These are phyloP conservation scores for Drosophila repleta DNA, from an alignment of 1,140 invertebrate species.

Conservation along the genomic window DNA sequence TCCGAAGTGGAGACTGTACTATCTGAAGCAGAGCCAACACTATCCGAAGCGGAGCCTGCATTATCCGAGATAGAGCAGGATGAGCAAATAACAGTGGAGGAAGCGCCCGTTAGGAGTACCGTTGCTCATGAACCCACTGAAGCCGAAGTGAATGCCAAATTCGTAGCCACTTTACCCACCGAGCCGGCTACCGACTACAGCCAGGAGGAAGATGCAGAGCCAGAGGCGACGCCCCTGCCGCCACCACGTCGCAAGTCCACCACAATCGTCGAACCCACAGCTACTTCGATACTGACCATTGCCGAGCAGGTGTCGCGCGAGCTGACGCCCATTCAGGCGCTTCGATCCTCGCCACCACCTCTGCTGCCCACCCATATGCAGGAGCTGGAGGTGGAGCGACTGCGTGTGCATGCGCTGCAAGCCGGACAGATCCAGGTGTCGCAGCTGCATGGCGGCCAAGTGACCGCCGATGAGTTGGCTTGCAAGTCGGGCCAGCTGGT, in stretches of 20 bases:
- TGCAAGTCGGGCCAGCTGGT: constrained; percentile 86
- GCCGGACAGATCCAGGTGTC: constrained; percentile 91
- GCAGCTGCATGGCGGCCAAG: constrained; percentile 89
- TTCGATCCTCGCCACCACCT: constrained; percentile 42
- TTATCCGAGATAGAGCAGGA: constrained; percentile 39
- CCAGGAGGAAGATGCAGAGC: constrained; percentile 34
- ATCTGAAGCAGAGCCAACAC: constrained; percentile 23
- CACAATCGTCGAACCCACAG: constrained; percentile 55
- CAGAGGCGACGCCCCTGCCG: constrained; percentile 53
- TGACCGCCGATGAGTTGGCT: constrained; percentile 86
- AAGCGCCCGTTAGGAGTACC: constrained; percentile 25
- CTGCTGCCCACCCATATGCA: constrained; percentile 83
- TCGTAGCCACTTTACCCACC: constrained; percentile 58
- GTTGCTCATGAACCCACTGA: constrained; percentile 55
- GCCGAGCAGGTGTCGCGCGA: constrained; percentile 54
- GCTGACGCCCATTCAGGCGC: constrained; percentile 56
- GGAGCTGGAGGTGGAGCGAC: constrained; percentile 90
- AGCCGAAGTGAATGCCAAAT: constrained; percentile 55
- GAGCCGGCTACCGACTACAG: constrained; percentile 46
- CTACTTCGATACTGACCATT: constrained; percentile 37
- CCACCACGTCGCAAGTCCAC: constrained; percentile 76
- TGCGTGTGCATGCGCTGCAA: constrained; percentile 90
- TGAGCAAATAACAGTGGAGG: constrained; percentile 19
- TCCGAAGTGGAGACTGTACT: constrained; percentile 39
- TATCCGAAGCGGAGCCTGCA: constrained; percentile 33